phyloP scores from a whole-genome alignment of 2,888 invertebrate genomes.

The Xestia ashworthii region DNA sequence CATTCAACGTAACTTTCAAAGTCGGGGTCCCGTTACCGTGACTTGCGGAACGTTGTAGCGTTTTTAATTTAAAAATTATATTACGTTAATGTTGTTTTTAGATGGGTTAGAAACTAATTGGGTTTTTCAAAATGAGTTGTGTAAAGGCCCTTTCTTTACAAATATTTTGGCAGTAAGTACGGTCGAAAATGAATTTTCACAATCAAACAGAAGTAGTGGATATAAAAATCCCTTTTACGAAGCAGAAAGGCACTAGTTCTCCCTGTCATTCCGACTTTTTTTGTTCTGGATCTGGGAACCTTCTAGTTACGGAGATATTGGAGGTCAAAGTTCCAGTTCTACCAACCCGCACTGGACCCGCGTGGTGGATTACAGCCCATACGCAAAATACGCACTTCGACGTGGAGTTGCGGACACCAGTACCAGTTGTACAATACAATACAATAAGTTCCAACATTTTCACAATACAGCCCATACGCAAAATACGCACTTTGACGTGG shows the following conservation, averaged over 20 bases:
- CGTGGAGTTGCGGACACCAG: no score
- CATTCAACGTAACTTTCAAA: constrained; percentile 47
- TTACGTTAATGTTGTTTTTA: constrained; percentile 6
- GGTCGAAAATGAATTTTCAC: not conserved
- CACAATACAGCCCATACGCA: no score
- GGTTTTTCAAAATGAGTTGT: not conserved
- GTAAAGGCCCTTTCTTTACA: not conserved
- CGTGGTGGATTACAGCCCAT: no score
- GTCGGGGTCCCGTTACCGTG: constrained; percentile 39
- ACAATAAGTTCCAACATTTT: no score
- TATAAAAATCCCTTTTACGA: not conserved
- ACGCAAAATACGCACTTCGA: no score
- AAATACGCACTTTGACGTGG: no score
- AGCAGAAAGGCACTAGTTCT: not conserved
- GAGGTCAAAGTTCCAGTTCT: not conserved
- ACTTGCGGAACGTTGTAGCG: constrained; percentile 27
- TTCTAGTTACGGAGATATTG: not conserved
- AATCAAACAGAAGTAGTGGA: not conserved
- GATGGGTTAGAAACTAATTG: not conserved
- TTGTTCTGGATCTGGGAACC: not conserved
- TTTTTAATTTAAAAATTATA: constrained; percentile 31
- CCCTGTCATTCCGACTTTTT: not conserved
- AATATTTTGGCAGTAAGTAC: not conserved
- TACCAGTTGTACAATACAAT: no score
- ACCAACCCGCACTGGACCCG: no score